phyloP scores from a whole-genome alignment of 2,888 invertebrate species.

The Helobdella robusta region DNA sequence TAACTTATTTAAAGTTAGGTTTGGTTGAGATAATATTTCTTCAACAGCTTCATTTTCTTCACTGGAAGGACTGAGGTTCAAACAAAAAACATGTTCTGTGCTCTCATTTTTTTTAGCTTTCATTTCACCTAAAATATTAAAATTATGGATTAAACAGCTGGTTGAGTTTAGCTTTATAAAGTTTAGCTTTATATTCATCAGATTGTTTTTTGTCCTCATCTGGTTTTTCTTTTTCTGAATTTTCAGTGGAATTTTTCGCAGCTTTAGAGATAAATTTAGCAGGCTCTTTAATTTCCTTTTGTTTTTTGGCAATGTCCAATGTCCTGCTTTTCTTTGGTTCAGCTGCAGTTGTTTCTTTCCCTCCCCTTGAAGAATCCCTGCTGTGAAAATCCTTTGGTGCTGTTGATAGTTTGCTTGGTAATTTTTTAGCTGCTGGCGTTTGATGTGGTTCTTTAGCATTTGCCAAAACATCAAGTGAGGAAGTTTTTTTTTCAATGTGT shows the following conservation, averaged over 20 bases:
- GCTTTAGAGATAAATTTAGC: too few relatives aligned
- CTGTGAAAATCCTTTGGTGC: slow-evolving; percentile 7
- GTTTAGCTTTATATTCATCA: slow-evolving; percentile 21
- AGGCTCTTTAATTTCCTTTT: too few relatives aligned
- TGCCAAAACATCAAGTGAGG: slow-evolving; percentile 17
- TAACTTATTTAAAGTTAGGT: too few relatives aligned
- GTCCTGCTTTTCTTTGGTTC: slow-evolving; percentile 5
- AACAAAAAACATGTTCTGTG: too few relatives aligned
- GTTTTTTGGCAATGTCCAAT: neutral
- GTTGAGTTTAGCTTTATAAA: too few relatives aligned
- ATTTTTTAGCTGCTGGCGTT: neutral
- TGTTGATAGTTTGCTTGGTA: neutral
- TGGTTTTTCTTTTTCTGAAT: neutral
- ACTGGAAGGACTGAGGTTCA: too few relatives aligned
- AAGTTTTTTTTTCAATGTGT: slow-evolving; percentile 19
- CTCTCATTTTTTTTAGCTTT: too few relatives aligned
- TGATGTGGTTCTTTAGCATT: neutral
- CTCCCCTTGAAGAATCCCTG: slow-evolving; percentile 17
- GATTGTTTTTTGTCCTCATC: slow-evolving; percentile 15
- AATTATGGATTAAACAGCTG: too few relatives aligned
- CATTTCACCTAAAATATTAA: too few relatives aligned
- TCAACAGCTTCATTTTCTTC: too few relatives aligned
- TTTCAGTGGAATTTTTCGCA: too few relatives aligned
- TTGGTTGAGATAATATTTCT: too few relatives aligned
- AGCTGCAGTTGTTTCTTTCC: neutral